phyloP scores from a whole-genome alignment of 2,797 vertebrate species.

The Cyclura pinguis region DNA sequence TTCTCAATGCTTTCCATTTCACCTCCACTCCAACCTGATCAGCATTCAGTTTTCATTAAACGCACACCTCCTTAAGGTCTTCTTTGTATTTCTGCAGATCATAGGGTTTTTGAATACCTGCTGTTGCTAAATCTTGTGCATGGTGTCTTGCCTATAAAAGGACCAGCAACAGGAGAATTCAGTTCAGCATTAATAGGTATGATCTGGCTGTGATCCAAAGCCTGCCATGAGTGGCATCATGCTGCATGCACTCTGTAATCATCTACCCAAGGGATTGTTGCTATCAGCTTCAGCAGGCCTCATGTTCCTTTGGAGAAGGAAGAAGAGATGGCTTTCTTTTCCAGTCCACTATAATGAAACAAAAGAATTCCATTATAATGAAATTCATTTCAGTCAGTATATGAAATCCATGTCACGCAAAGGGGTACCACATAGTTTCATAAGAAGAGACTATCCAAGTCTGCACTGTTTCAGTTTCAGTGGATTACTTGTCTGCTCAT shows the following conservation, averaged over 20 bases:
- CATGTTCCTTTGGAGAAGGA: not conserved
- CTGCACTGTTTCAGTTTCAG: not conserved
- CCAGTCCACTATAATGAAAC: too few species aligned
- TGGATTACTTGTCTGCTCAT: not conserved
- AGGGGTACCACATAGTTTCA: not conserved
- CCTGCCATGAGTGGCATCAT: not conserved
- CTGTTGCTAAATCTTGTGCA: not conserved
- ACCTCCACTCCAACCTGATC: too few species aligned
- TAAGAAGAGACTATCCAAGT: not conserved
- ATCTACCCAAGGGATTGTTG: not conserved
- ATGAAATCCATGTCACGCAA: not conserved
- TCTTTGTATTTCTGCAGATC: not conserved
- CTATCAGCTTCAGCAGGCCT: not conserved
- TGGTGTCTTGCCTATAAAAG: not conserved
- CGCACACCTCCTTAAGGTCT: not conserved
- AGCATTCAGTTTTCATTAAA: not conserved
- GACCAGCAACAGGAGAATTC: not conserved
- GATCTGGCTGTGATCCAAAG: not conserved
- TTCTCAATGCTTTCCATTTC: not conserved
- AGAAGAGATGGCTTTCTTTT: not conserved
- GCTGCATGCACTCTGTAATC: not conserved
- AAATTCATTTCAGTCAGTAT: not conserved
- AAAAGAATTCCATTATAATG: not conserved
- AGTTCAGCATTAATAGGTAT: not conserved
- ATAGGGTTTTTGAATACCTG: not conserved